Evolutionary conservation across 35 echinoderm and acorn worm genomes (phyloP).

Genomic region (Amphiura filiformis): DNA sequence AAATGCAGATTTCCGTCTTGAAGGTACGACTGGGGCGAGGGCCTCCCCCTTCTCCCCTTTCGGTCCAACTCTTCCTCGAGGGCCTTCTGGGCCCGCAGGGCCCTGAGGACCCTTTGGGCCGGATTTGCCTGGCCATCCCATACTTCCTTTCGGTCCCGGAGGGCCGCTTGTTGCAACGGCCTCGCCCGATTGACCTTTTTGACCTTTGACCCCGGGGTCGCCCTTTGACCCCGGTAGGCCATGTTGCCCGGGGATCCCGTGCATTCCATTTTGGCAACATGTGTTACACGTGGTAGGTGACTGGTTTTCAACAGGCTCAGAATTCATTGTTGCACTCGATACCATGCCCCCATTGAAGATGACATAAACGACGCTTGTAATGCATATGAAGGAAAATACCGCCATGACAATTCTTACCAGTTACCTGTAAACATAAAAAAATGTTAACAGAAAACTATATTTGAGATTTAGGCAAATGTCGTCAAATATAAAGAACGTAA

Average conservation of each 20-base stretch:
- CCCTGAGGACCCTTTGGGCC: not conserved
- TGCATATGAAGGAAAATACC: too few species aligned
- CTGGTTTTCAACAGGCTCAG: too few species aligned
- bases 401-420: too few species aligned
- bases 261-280: not conserved
- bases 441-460: too few species aligned
- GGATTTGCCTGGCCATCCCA: not conserved
- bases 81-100: not conserved
- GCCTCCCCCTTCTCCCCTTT: not conserved
- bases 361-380: too few species aligned
- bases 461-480: too few species aligned
- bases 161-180: not conserved
- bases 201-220: not conserved
- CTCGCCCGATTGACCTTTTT: not conserved
- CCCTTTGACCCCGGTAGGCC: not conserved
- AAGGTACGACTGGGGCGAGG: not conserved
- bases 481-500: too few species aligned
- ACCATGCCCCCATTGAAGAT: too few species aligned
- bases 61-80: not conserved
- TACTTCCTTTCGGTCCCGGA: not conserved
- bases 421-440: too few species aligned
- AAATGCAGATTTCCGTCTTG: not conserved
- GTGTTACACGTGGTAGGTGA: not conserved
- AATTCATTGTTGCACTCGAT: too few species aligned
- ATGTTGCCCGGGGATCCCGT: not conserved